A percentile compares a stretch with the other conserved stretches of the same genome.
phyloP scores from a whole-genome alignment of 2,888 invertebrate species.

The Andrena bucephala region DNA sequence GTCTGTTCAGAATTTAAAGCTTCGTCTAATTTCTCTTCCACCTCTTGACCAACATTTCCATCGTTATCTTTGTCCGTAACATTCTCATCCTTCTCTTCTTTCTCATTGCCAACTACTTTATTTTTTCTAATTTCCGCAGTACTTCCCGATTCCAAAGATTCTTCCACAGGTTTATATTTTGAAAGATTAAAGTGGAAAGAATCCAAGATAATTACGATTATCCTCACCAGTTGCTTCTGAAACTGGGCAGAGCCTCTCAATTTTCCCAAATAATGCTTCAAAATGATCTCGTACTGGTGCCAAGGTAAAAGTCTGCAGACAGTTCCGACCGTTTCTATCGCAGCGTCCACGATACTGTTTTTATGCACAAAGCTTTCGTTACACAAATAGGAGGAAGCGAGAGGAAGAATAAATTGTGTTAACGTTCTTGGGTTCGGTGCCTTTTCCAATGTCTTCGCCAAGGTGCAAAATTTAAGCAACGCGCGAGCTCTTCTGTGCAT shows the following conservation, averaged over 20 bases:
- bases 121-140: conserved; percentile 33
- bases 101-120: conserved; percentile 76
- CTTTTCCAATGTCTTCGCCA: conserved; percentile 88
- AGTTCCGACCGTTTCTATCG: conserved; percentile 92
- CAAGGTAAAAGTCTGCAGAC: conserved; percentile 93
- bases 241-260: conserved; percentile 90
- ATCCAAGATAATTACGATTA: conserved; percentile 93
- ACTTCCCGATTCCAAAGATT: background rate
- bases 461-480: conserved; percentile 90
- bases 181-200: conserved; percentile 96
- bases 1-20: conserved; percentile 74
- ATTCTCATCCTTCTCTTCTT: conserved; percentile 79
- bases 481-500: conserved; percentile 94
- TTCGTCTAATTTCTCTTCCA: conserved; percentile 84
- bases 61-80: conserved; percentile 71
- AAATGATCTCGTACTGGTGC: conserved; percentile 94
- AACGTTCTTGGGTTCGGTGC: conserved; percentile 90
- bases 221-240: conserved; percentile 93
- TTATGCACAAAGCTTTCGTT: conserved; percentile 91
- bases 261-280: conserved; percentile 92
- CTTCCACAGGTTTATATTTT: conserved; percentile 85
- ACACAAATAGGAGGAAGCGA: conserved; percentile 92
- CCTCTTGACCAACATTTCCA: conserved; percentile 75
- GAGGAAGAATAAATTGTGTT: conserved; percentile 94
- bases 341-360: conserved; percentile 93